Percentiles rank a stretch among this genome's conserved stretches.
phyloP scores from a whole-genome alignment of 2,113 vertebrate genomes.

The Charina bottae region DNA sequence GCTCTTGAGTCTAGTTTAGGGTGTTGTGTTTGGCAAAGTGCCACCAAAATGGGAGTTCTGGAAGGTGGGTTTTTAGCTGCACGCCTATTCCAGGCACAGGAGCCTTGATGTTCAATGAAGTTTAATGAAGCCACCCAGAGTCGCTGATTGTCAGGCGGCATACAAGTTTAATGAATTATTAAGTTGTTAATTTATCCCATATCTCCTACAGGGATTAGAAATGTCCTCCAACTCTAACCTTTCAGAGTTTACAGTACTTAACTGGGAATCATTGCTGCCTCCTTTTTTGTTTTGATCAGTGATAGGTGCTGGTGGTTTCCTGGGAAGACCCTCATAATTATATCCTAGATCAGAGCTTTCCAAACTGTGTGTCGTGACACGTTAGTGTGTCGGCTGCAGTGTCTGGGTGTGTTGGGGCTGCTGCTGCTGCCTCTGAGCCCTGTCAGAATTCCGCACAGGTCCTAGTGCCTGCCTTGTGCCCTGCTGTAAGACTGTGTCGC shows the following conservation, averaged over 20 bases:
- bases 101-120: background rate
- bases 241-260: background rate
- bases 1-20: background rate
- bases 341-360: no score
- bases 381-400: no score
- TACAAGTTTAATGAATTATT: background rate
- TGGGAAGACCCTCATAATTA: background rate
- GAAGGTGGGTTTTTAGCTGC: background rate
- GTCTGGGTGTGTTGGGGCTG: no score
- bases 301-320: background rate
- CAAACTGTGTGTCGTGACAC: no score
- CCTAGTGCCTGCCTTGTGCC: no score
- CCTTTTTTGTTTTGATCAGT: conserved; percentile 7
- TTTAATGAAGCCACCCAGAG: background rate
- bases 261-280: background rate
- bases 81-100: background rate
- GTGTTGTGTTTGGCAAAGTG: background rate
- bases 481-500: no score
- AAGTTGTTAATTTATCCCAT: background rate
- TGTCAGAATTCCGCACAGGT: no score
- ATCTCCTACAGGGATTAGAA: background rate
- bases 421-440: no score
- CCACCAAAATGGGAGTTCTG: background rate
- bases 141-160: background rate
- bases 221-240: conserved; percentile 1